Evolutionary conservation across 2,888 invertebrate species (phyloP), one percentile per base, ranked within the genome.

Genomic region (Trileptium ribeirensis): DNA sequence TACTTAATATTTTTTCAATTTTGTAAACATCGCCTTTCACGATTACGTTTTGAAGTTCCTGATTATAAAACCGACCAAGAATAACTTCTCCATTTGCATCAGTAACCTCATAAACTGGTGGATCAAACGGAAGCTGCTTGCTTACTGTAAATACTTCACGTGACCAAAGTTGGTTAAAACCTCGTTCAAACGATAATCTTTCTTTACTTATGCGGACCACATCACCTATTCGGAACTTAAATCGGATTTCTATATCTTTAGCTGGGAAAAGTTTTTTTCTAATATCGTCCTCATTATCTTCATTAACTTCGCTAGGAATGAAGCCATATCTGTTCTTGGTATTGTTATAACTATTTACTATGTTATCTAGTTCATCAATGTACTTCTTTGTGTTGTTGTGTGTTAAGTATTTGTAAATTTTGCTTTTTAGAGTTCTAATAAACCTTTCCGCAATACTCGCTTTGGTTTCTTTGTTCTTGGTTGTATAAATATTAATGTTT

Each of bases 181-280:
- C 78, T 64, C 67, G 40, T 33, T 64, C 78, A 78, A 78, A 78
- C 67, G 36, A 24, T 33, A 31, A 3, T 64, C 67, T 78, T 2
- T 15, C 40, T 64, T 78, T 78, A 15, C 36, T 24, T 15, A 78
- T 67, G 8, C 78, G 40, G 8, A 78, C 78, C 29, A 15, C 31
- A 33, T 78, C 78, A 64, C 78, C 78, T 8, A 78, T 33, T 29
- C 67, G 29, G 67, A 78, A 78, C 67, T 78, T 78, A 36, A 70
- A 70, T n/a, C 36, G 29, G 64, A 78, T 3, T 29, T n/a, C 64
- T 70, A 64, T n/a, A n/a, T n/a, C 15, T 8, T 67, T 3, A 64
- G 40, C 31, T n/a, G 29, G 29, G 33, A 31, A 33, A 24, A 64
- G 15, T 3, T 3, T 51, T 8, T 78, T 64, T 29, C 24, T 15